Percentiles rank a stretch among this genome's conserved stretches.
Conservation (phyloP, 2,113 vertebrate genomes). For the Indicator indicator region DNA sequence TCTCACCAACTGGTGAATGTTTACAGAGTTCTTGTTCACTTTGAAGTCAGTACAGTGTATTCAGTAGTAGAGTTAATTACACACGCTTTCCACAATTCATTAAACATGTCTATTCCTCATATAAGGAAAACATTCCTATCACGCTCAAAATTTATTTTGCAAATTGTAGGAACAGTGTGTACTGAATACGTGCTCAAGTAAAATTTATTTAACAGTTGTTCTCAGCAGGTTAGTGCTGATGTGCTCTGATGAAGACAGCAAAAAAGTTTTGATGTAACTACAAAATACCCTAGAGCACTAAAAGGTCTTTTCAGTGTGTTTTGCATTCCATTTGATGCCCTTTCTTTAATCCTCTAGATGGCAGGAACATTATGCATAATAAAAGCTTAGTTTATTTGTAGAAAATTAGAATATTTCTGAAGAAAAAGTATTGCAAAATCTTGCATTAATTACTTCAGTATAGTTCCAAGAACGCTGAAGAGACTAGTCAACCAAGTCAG, state of each 20-base stretch:
- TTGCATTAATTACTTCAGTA: neutral
- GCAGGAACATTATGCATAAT: neutral
- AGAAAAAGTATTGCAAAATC: neutral
- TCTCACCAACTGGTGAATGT: neutral
- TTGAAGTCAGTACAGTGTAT: neutral
- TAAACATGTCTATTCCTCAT: neutral
- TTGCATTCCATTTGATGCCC: neutral
- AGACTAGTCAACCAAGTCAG: neutral
- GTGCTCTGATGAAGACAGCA: neutral
- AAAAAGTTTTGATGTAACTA: neutral
- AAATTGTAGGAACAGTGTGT: neutral
- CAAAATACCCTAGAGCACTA: neutral
- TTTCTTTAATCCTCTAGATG: neutral
- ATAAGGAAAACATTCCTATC: neutral
- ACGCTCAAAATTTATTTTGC: neutral
- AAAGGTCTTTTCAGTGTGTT: neutral
- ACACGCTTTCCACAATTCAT: neutral
- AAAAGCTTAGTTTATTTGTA: neutral
- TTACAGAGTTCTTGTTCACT: neutral
- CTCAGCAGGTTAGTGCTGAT: neutral
- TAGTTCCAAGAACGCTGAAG: neutral
- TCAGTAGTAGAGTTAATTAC: neutral
- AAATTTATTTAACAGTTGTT: neutral
- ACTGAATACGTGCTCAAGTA: neutral
- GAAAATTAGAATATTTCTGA: neutral